Evolutionary conservation across 2,113 vertebrate species (phyloP), one percentile per base, ranked within the genome.

Genomic region (Sula dactylatra): DNA sequence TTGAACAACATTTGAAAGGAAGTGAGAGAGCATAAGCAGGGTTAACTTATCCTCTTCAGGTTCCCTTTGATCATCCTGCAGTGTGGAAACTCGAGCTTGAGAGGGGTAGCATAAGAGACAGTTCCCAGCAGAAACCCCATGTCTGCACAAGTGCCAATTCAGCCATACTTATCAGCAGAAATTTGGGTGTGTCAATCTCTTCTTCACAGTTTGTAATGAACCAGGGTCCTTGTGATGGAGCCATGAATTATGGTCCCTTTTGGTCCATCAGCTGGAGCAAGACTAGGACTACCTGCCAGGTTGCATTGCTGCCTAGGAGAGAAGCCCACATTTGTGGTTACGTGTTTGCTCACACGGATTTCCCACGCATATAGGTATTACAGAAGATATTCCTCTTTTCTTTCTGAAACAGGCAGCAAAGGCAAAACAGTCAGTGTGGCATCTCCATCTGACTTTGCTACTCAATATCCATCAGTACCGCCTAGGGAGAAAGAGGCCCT

Each of bases 41-140:
- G 36, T 56, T 80, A 56, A 56, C 34, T 36, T 34, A 21, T 5
- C 42, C 21, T 82, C 17, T 56, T 58, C 36, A 45, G 47, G 17
- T 58, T 59, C 44, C 25, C 6, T 74, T 36, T 58, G 29, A 36
- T 36, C 59, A 25, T 36, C 50, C 29, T 64, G 49, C 29, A 54
- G 32, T 1, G 0, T 9, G 10, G 16, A 38, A n/a, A 52, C 45
- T 32, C n/a, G n/a, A n/a, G n/a, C n/a, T n/a, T n/a, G n/a, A n/a
- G n/a, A n/a, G n/a, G n/a, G n/a, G 21, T 16, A 42, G 24, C 21
- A 24, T 1, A 2, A 45, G 45, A 72, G 32, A 36, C 49, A 36
- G 11, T 52, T 69, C 49, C 25, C 73, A 91, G 79, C 55, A 84
- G 67, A 86, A 78, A 32, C 31, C 31, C 31, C 11, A 24, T 34